Evolutionary conservation across 64 coral and sea anemone species (phyloP), one percentile per base, ranked within the genome.

Genomic region (Orbicella faveolata): DNA sequence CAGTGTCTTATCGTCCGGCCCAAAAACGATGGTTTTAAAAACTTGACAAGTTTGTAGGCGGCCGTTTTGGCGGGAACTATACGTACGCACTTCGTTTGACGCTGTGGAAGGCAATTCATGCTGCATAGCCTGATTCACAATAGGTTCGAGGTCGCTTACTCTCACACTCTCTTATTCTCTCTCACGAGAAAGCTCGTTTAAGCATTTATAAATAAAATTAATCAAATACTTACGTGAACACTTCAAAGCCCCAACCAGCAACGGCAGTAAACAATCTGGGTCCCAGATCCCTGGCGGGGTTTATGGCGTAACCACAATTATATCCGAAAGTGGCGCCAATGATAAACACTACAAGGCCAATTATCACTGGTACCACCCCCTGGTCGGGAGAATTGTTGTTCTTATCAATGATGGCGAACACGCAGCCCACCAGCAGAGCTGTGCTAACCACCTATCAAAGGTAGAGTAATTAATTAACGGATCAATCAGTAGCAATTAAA

Each of bases 231-330:
- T 23, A 92, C 90, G 90, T 92, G 39, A 92, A 92, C 59, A 92
- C 90, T 35, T 39, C 90, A 37, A 6, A 34, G 63, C 90, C 90
- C 90, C 90, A 92, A 1, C 90, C 90, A 33, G 90, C 90, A 1
- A 92, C 34, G 7, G 90, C 90, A 9, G 90, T 92, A 35, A 92
- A 92, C 8, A 87, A 14, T 34, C 90, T 85, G 20, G 90, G 90
- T 69, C 90, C 83, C 82, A 92, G 90, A 52, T 92, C 90, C 80
- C 90, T 92, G 1, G 90, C 90, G 16, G 90, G 90, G 62, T 92
- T 92, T 59, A 92, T 92, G 11, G 90, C 90, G 20, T 92, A 92
- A 3, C 90, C 90, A 35, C 90, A 92, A 41, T 92, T 92, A 13
- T 73, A 92, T 21, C 90, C 90, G 44, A 92, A 92, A 9, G 90